A percentile compares a stretch with the other conserved stretches of the same genome.
phyloP scores from a whole-genome alignment of 2,113 vertebrate species.

The Pseudorasbora parva region DNA sequence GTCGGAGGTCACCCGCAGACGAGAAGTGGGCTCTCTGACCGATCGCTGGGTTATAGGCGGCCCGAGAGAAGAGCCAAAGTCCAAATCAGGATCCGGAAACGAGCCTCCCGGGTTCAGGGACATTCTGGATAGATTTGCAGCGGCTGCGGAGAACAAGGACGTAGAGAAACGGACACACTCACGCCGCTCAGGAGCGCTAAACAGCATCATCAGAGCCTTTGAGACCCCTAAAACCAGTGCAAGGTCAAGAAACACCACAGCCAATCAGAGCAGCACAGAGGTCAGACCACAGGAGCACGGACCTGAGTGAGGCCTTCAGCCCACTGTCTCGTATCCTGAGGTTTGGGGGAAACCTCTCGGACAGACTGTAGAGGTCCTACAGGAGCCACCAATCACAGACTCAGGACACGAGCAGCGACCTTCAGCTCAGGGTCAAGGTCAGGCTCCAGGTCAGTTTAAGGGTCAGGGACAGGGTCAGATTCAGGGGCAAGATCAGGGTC shows the following conservation, averaged over 20 bases:
- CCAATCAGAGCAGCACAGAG: neutral
- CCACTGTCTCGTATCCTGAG: neutral
- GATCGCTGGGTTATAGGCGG: conserved; percentile 37
- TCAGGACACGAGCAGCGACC: too few relatives aligned
- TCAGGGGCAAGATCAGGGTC: too few relatives aligned
- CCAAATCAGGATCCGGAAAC: conserved; percentile 56
- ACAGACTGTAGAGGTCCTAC: too few relatives aligned
- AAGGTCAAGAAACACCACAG: conserved; percentile 11
- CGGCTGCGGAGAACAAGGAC: conserved; percentile 77
- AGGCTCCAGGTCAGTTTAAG: too few relatives aligned
- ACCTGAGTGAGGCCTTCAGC: conserved; percentile 15
- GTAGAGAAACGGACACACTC: neutral
- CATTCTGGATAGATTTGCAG: conserved; percentile 83
- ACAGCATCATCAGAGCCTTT: conserved; percentile 78
- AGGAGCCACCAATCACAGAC: too few relatives aligned
- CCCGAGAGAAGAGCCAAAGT: conserved; percentile 52
- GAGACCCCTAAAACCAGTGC: conserved; percentile 71
- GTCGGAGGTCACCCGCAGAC: conserved; percentile 74
- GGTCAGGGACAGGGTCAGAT: too few relatives aligned
- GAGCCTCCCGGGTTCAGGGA: conserved; percentile 75
- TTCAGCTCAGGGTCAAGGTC: too few relatives aligned
- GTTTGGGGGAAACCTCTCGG: too few relatives aligned
- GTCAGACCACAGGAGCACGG: neutral
- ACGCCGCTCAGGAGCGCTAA: neutral
- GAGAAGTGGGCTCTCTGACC: conserved; percentile 82